Percentiles rank a stretch among this genome's conserved stretches.
These are phyloP conservation scores for Arge pagana DNA, from an alignment of 2,888 invertebrate genomes.

Conservation along the genomic window DNA sequence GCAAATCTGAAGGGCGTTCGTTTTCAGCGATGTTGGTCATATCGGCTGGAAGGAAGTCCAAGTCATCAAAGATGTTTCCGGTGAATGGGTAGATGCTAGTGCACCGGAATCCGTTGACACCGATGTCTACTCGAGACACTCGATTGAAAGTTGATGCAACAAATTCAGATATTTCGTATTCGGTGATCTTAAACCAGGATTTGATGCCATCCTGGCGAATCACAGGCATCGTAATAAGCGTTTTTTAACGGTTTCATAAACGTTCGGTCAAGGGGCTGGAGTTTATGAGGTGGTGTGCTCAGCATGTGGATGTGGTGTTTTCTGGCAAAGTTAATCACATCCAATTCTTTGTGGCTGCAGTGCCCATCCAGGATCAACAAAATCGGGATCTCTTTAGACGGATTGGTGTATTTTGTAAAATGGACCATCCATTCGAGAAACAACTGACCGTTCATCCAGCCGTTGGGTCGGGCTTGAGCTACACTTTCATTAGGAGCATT, in stretches of 20 bases:
- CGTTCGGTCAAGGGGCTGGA: conserved; percentile 32
- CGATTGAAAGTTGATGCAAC: conserved; percentile 25
- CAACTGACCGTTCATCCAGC: conserved; percentile 23
- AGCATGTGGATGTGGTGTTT: conserved; percentile 35
- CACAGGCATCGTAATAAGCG: conserved; percentile 13
- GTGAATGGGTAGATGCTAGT: conserved; percentile 8
- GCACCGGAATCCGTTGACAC: conserved; percentile 7
- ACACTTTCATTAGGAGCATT: conserved; percentile 24
- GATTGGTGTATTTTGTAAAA: conserved; percentile 23
- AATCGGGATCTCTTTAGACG: conserved; percentile 30
- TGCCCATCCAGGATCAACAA: conserved; percentile 38
- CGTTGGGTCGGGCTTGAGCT: conserved; percentile 17
- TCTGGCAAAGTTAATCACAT: conserved; percentile 33
- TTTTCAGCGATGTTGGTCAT: conserved; percentile 5
- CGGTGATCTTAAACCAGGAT: conserved; percentile 25
- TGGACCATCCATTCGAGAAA: conserved; percentile 21
- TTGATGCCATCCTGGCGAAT: conserved; percentile 12
- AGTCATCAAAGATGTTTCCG: conserved; percentile 6
- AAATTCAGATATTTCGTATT: conserved; percentile 29
- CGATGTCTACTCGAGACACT: conserved; percentile 26
- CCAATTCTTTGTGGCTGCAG: conserved; percentile 33
- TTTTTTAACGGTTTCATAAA: conserved; percentile 34
- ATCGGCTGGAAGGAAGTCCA: conserved; percentile 3
- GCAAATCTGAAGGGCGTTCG: background rate
- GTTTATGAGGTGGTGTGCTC: conserved; percentile 36